Percentiles rank a stretch among this genome's conserved stretches.
phyloP scores from a whole-genome alignment of 2,113 vertebrate genomes.

The Pimephales promelas region DNA sequence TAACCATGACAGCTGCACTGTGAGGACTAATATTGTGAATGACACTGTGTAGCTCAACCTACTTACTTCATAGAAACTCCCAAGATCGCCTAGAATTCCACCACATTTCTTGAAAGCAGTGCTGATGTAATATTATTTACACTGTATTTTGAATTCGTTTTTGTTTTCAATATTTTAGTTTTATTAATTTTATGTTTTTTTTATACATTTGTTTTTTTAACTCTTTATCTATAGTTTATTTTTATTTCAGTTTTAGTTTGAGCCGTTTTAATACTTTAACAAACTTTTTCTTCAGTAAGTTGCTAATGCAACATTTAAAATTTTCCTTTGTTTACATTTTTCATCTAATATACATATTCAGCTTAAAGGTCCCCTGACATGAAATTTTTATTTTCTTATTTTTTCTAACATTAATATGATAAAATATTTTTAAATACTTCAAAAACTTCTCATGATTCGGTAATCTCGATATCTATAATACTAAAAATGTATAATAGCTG shows the following conservation, averaged over 20 bases:
- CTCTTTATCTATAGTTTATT: background rate
- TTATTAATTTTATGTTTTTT: background rate
- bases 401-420: too few relatives aligned
- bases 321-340: background rate
- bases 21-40: conserved; percentile 34
- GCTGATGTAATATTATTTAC: background rate
- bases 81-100: background rate
- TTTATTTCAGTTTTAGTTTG: background rate
- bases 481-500: too few relatives aligned
- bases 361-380: too few relatives aligned
- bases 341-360: too few relatives aligned
- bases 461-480: too few relatives aligned
- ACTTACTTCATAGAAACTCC: background rate
- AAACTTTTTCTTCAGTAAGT: background rate
- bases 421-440: too few relatives aligned
- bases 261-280: background rate
- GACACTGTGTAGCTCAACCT: conserved; percentile 24
- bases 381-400: too few relatives aligned
- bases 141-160: background rate
- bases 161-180: background rate
- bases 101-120: too few relatives aligned
- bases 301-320: background rate
- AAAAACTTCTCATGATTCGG: too few relatives aligned
- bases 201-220: background rate
- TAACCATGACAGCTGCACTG: conserved; percentile 64